Conservation (phyloP, 1,140 invertebrate species). For the Lithobius niger region DNA sequence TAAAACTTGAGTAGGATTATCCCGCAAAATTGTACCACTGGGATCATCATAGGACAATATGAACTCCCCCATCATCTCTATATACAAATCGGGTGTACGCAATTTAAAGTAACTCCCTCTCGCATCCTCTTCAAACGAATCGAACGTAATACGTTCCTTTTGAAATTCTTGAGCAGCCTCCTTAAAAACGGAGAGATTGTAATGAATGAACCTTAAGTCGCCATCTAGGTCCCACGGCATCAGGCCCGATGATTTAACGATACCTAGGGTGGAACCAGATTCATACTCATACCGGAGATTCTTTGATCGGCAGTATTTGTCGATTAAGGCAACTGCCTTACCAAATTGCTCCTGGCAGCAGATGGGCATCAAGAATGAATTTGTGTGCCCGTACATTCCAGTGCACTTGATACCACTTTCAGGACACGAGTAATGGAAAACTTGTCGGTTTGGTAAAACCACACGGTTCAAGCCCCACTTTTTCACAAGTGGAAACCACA, state of each 20-base stretch:
- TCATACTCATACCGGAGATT: constrained; percentile 22
- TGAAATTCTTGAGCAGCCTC: not conserved
- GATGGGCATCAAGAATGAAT: not conserved
- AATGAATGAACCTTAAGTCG: constrained; percentile 15
- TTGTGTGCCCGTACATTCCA: not conserved
- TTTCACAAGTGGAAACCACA: constrained; percentile 16
- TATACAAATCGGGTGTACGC: not conserved
- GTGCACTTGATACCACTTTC: not conserved
- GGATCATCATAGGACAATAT: not conserved
- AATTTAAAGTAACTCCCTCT: not conserved
- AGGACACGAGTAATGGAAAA: constrained; percentile 5
- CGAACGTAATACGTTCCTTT: not conserved
- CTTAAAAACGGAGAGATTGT: not conserved
- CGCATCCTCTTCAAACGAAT: not conserved
- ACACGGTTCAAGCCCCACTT: constrained; percentile 19
- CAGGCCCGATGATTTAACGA: constrained; percentile 22
- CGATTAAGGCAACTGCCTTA: not conserved
- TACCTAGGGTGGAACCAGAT: constrained; percentile 22
- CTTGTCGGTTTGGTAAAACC: not conserved
- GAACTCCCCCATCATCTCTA: not conserved
- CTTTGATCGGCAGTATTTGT: not conserved
- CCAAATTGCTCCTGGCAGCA: not conserved
- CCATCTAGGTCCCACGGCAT: constrained; percentile 26
- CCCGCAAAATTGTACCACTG: not conserved
- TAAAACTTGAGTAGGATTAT: not conserved